Base-by-base conservation (phyloP, 2,113 vertebrate species). In the Tetraodon nigroviridis region DNA sequence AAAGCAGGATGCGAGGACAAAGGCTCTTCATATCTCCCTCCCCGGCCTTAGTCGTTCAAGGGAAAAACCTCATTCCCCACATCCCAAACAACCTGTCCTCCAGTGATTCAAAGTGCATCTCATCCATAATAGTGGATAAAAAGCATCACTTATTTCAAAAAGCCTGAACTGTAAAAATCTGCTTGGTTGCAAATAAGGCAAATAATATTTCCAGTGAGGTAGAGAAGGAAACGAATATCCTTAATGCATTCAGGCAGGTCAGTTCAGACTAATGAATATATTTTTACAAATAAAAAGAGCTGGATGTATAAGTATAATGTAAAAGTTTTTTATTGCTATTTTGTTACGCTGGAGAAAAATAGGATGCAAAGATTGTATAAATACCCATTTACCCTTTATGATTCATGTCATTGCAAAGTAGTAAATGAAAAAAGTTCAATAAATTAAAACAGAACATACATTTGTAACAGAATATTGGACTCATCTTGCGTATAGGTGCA, bases 61-160 rank as follows among this genome's bases (percentile, higher is more conserved):
- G 72, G 74, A 86, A 85, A 73, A 73, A 41, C 63, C 78, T 75
- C 44, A 67, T 73, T 69, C 61, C 60, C 61, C 32, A 27, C 61
- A 84, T 84, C 77, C 79, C 78, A 68, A 84, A 82, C 71, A 64
- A 73, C 74, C 81, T 73, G 79, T 78, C 69, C 83, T 51, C 68
- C 48, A 29, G 53, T 61, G 80, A 69, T 68, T 62, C 32, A 4
- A 37, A 75, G 73, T 81, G 62, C 68, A 58, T 76, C 71, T 66
- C 51, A 70, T 68, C 56, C 57, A 22, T 4, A 67, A 64, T 55
- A 55, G 22, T 48, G 52, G 51, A 67, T 81, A 67, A 81, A 84
- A 51, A 49, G 62, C 56, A 73, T 73, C 80, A 24, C 63, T 82
- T 62, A 61, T 66, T 77, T 64, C 51, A 67, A 50, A 56, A 56